phyloP scores from a whole-genome alignment of 2,888 invertebrate genomes.

The Agrotis clavis region DNA sequence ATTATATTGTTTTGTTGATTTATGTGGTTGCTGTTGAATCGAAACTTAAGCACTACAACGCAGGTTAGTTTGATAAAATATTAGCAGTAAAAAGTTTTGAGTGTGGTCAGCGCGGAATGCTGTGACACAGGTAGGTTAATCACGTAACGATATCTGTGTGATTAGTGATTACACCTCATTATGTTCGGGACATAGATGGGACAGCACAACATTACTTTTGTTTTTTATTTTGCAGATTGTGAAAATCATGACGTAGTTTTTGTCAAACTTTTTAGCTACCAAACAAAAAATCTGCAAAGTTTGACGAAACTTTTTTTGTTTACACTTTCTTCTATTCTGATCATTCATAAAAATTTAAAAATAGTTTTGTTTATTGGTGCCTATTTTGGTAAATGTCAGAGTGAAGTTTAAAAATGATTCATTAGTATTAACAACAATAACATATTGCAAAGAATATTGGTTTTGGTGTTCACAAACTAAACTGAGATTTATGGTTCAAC shows the following conservation, averaged over 20 bases:
- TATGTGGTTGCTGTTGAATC: conserved; percentile 38
- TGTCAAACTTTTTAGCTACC: neutral
- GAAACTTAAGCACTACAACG: conserved; percentile 26
- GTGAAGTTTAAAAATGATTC: no score
- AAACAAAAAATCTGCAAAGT: neutral
- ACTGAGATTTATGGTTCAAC: no score
- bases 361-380: no score
- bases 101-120: conserved; percentile 39
- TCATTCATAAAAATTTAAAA: no score
- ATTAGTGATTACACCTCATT: conserved; percentile 44
- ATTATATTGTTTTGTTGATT: conserved; percentile 52
- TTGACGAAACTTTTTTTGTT: neutral
- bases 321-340: neutral
- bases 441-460: no score
- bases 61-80: conserved; percentile 49
- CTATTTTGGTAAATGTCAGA: no score
- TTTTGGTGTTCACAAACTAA: no score
- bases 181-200: conserved; percentile 26
- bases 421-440: no score
- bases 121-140: conserved; percentile 61
- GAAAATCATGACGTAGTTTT: neutral
- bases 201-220: neutral
- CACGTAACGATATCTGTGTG: conserved; percentile 62
- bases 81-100: conserved; percentile 32
- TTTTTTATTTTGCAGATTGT: neutral